phyloP scores from a whole-genome alignment of 2,888 invertebrate species.

The Sacculina carcini region DNA sequence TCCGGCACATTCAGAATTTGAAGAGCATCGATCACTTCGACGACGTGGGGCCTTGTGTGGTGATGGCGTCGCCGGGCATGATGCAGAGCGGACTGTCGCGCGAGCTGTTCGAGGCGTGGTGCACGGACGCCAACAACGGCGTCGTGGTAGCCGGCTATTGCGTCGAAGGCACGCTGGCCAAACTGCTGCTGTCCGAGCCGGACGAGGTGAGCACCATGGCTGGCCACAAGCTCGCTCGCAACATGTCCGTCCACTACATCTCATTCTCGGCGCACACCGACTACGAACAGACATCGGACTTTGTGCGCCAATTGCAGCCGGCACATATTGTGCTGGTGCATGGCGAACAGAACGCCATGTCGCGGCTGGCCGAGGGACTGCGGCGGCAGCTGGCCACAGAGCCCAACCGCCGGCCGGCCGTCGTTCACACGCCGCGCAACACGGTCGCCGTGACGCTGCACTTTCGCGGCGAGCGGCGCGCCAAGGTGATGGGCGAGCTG shows the following conservation, averaged over 20 bases:
- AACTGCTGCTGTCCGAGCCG: conserved; percentile 82
- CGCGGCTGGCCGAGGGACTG: conserved; percentile 71
- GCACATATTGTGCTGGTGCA: conserved; percentile 91
- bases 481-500: conserved; percentile 79
- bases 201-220: conserved; percentile 87
- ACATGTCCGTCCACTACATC: conserved; percentile 96
- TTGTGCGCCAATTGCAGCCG: conserved; percentile 74
- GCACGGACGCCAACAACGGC: conserved; percentile 90
- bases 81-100: conserved; percentile 77
- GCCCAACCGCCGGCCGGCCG: conserved; percentile 36
- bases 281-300: conserved; percentile 91
- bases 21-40: conserved; percentile 99
- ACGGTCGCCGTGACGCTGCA: conserved; percentile 75
- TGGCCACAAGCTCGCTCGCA: conserved; percentile 81
- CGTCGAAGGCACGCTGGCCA: conserved; percentile 68
- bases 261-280: conserved; percentile 98
- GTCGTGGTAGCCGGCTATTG: conserved; percentile 87
- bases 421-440: conserved; percentile 84
- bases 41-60: conserved; percentile 97
- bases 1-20: conserved; percentile 82
- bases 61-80: conserved; percentile 99
- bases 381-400: conserved; percentile 78
- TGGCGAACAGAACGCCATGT: conserved; percentile 98
- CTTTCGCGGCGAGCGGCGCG: conserved; percentile 92
- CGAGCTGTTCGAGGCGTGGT: conserved; percentile 96